Conservation (phyloP, 1,140 invertebrate genomes). For the Platorchestia sp. region DNA sequence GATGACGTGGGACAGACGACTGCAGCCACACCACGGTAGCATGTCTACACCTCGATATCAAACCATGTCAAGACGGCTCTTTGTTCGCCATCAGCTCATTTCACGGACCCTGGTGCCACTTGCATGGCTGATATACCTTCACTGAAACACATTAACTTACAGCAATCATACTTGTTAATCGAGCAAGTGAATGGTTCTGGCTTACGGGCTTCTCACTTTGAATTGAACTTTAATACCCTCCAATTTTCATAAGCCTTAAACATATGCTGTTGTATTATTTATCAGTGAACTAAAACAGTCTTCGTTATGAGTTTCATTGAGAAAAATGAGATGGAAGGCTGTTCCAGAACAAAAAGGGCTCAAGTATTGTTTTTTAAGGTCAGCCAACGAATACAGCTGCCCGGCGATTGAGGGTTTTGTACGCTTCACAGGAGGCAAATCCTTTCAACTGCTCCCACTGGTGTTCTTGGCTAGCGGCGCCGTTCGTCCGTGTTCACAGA, state of each 20-base stretch:
- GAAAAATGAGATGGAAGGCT: not conserved
- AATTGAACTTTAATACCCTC: not conserved
- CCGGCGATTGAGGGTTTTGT: not conserved
- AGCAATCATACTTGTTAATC: constrained; percentile 9
- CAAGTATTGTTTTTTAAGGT: not conserved
- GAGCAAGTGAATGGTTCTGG: not conserved
- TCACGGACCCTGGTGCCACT: not conserved
- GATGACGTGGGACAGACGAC: not conserved
- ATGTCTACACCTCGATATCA: not conserved
- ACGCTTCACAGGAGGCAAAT: not conserved
- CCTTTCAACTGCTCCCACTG: not conserved
- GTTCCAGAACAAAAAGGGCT: not conserved
- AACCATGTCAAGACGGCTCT: not conserved
- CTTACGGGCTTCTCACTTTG: not conserved
- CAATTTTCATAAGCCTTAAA: not conserved
- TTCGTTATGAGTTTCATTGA: not conserved
- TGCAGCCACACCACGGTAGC: not conserved
- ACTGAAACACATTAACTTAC: not conserved
- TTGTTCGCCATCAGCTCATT: not conserved
- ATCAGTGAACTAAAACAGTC: not conserved
- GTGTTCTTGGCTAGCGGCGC: too few relatives aligned
- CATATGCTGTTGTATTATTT: not conserved
- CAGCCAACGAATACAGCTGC: not conserved
- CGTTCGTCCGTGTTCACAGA: too few relatives aligned
- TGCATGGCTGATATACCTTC: not conserved